Base-by-base conservation (phyloP, 2,888 invertebrate genomes). In the Apantesis nais region DNA sequence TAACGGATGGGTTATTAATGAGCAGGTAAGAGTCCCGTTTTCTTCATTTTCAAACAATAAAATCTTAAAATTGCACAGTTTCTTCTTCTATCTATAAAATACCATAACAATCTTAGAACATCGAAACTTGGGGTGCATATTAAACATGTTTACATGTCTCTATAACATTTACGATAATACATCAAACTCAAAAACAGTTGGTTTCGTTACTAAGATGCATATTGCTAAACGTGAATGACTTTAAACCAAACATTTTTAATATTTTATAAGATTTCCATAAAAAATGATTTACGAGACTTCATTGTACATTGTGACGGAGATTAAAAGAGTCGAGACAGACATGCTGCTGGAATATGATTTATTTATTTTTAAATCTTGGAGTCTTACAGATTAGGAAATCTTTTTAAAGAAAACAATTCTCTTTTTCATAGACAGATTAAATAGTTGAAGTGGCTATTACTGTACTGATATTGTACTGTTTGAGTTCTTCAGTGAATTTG, bases 211-310 rank as follows among this genome's bases (percentile, higher is more conserved):
- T 73, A 66, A 67, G 73, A 73, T 74, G 80, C 78, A 78, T 68
- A 78, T 76, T 58, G 66, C 62, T 71, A 77, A 78, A 81, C 80
- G 80, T 82, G 67, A 78, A 81, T 76, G 78, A 74, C 74, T 80
- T 74, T 73, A 78, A 82, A 82, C 72, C 73, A 75, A 78, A 74
- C 75, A 75, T 74, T 77, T 80, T 76, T 78, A 76, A 82, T 83
- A 83, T 79, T 82, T 82, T 82, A 82, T 78, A 78, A 75, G 71
- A 81, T 76, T 80, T 79, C 76, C 78, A 84, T 84, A 78, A 68
- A 68, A 58, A 29, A 74, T 84, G 85, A 85, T 85, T 84, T 85
- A 85, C 76, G 85, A 80, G 70, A 74, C 63, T 69, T 69, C 48
- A n/a, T 39, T 72, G 76, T 79, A 78, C 72, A 74, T 72, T 78